Percentiles rank a stretch among this genome's conserved stretches.
phyloP scores from a whole-genome alignment of 2,888 invertebrate genomes.

The Mesorhabditis belari region DNA sequence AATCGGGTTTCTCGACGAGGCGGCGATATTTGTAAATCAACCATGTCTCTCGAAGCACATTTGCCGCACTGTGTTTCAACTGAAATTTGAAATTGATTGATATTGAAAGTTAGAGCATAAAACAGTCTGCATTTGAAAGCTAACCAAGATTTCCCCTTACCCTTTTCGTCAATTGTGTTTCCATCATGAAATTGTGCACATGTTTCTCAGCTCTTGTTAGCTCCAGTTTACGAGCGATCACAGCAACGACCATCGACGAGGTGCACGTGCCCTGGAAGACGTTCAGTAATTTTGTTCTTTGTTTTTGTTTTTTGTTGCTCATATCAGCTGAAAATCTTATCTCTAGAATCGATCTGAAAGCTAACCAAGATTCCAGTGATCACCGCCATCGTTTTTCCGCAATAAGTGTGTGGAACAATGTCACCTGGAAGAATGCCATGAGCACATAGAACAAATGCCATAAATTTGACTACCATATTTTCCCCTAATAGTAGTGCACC shows the following conservation, averaged over 20 bases:
- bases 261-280: slow-evolving; percentile 83
- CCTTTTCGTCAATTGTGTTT: slow-evolving; percentile 97
- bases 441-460: too few species aligned
- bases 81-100: slow-evolving; percentile 56
- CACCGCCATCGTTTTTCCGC: slow-evolving; percentile 97
- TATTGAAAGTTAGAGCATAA: too few species aligned
- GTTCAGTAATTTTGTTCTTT: too few species aligned
- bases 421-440: slow-evolving; percentile 27
- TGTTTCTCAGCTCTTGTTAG: slow-evolving; percentile 98
- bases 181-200: slow-evolving; percentile 99
- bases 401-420: slow-evolving; percentile 93
- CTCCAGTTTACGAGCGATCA: slow-evolving; percentile 96
- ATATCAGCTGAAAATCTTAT: not conserved
- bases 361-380: slow-evolving; percentile 99
- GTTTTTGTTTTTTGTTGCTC: too few species aligned
- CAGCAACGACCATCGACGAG: slow-evolving; percentile 96
- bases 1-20: slow-evolving; percentile 91
- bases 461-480: too few species aligned
- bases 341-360: slow-evolving; percentile 48
- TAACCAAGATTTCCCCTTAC: too few species aligned
- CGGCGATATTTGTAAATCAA: slow-evolving; percentile 99
- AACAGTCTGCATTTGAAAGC: too few species aligned
- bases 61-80: slow-evolving; percentile 99
- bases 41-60: slow-evolving; percentile 98
- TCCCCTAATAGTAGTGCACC: too few species aligned